Evolutionary conservation across 2,797 vertebrate genomes (phyloP), one percentile per base, ranked within the genome.

Genomic region (Moxostoma hubbsi): DNA sequence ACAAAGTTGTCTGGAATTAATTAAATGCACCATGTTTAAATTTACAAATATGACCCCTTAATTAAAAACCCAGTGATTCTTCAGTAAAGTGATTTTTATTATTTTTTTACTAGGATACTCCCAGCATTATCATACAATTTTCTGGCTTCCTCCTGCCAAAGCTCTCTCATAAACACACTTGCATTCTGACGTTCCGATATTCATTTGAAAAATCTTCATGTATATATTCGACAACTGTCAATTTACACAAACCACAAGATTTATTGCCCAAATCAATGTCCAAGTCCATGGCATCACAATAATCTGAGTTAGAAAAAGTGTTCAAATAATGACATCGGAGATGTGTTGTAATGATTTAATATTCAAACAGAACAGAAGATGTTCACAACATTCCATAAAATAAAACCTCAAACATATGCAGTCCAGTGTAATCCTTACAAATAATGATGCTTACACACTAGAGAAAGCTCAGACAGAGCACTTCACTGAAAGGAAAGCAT

Each of bases 101-200:
- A 24, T 24, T 89, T 90, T 24, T 24, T 85, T 91, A 86, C 88
- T 87, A 89, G 89, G 91, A 90, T 91, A 91, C 91, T 92, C 87
- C 89, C 90, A 9, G 82, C 88, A 88, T 89, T 75, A 92, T 88
- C 76, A 77, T 91, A 94, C 91, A 92, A 91, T 88, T 86, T 90
- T 89, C 88, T 92, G 90, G 85, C 86, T 81, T 90, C 81, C 86
- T 88, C 84, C 86, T 90, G 92, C 92, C 92, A 92, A 89, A 90
- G 84, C 79, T 69, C 87, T 92, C 90, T 87, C 87, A 90, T 90
- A 92, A 93, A 92, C 90, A 85, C 89, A 79, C 80, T 88, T 87
- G 76, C 9, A 71, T 85, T 81, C 74, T 78, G 75, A 78, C n/a
- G 0, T 71, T 9, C 64, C 73, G 43, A 67, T 51, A 55, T 58